Evolutionary conservation across 2,113 vertebrate species (phyloP).

Genomic region (Sturnus vulgaris): DNA sequence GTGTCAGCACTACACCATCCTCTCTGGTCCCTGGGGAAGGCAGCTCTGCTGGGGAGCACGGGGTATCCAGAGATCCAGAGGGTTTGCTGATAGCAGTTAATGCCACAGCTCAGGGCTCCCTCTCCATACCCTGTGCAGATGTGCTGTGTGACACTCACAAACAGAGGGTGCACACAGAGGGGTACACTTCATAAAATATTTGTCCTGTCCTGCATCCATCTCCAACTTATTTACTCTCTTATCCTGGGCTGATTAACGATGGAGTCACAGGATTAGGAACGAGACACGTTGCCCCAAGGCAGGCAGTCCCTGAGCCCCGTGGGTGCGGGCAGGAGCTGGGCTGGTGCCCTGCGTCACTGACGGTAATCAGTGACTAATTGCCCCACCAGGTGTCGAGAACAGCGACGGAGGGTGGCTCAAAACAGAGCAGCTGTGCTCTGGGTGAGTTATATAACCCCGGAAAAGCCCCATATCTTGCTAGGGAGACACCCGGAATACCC

Average conservation of each 20-base stretch:
- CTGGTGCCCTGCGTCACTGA: background rate
- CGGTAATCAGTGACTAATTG: constrained; percentile 20
- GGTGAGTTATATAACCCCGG: background rate
- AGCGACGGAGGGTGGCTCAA: background rate
- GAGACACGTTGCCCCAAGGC: background rate
- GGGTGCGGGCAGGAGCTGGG: background rate
- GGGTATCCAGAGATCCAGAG: background rate
- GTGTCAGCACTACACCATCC: accelerated
- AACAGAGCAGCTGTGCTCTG: background rate
- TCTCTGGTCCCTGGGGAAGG: background rate
- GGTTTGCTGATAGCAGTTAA: background rate
- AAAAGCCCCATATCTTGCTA: background rate
- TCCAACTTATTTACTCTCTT: background rate
- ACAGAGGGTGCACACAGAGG: background rate
- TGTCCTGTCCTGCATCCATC: background rate
- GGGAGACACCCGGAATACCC: background rate
- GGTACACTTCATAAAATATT: accelerated
- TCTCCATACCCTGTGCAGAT: accelerated
- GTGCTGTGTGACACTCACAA: accelerated
- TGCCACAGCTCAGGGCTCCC: background rate
- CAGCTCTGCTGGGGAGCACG: accelerated
- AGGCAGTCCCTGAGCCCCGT: background rate
- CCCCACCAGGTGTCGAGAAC: background rate
- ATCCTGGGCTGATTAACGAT: background rate
- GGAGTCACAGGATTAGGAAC: background rate